Evolutionary conservation across 2,888 invertebrate species (phyloP).

Genomic region (Drosophila kambysellisi): DNA sequence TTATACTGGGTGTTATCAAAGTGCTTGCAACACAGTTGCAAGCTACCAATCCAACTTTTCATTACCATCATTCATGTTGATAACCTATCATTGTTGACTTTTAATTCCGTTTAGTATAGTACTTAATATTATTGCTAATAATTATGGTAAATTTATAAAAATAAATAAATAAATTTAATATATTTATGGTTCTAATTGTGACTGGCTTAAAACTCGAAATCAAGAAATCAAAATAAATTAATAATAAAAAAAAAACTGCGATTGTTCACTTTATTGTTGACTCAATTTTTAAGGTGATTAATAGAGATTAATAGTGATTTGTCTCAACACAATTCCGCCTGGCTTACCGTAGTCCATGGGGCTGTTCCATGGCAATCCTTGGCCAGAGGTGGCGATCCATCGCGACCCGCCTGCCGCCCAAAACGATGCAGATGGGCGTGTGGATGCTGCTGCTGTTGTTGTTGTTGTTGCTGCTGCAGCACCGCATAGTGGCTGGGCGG

Average conservation of each 20-base stretch:
- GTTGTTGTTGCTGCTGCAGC: conserved; percentile 59
- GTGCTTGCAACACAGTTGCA: neutral
- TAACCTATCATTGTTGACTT: neutral
- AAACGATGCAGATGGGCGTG: conserved; percentile 60
- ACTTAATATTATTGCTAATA: neutral
- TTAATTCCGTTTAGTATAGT: neutral
- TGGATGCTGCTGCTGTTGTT: conserved; percentile 56
- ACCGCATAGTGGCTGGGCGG: conserved; percentile 72
- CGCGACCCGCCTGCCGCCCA: conserved; percentile 44
- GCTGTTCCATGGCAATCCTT: conserved; percentile 46
- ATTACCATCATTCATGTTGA: neutral
- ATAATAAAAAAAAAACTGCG: neutral
- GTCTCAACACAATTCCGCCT: neutral
- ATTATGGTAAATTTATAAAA: neutral
- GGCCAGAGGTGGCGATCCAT: conserved; percentile 41
- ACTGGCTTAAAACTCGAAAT: neutral
- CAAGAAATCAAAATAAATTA: neutral
- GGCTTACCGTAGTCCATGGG: conserved; percentile 50
- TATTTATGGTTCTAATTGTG: neutral
- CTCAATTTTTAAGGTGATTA: neutral
- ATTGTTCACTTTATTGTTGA: neutral
- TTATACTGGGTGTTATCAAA: neutral
- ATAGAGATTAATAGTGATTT: neutral
- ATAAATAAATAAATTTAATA: neutral
- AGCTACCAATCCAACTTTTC: neutral